phyloP scores from a whole-genome alignment of 2,797 vertebrate genomes.

The Melanotaenia trifasciata region DNA sequence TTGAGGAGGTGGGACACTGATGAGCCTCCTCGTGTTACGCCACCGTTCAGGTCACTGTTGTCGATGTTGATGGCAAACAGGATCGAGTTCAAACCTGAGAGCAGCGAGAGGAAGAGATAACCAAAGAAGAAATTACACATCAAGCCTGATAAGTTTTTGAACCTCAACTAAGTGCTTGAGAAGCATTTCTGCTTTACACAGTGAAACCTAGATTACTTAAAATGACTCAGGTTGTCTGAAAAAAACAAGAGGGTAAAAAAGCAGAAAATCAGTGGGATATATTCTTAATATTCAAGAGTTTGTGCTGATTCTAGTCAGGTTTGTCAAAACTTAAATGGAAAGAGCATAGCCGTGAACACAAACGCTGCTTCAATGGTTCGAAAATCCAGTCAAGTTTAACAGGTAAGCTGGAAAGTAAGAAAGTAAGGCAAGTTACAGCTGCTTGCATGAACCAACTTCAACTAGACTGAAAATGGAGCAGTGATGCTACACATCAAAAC shows the following conservation, averaged over 20 bases:
- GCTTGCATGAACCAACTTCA: conserved; percentile 9
- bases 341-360: conserved; percentile 26
- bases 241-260: background rate
- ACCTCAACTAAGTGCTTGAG: conserved; percentile 27
- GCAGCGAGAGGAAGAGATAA: conserved; percentile 1
- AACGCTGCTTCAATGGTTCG: conserved; percentile 12
- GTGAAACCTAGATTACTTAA: background rate
- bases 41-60: conserved; percentile 95
- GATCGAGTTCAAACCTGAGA: conserved; percentile 95
- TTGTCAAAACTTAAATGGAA: conserved; percentile 52
- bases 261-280: conserved; percentile 42
- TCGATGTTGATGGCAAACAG: conserved; percentile 98
- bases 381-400: conserved; percentile 10
- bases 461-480: conserved; percentile 4
- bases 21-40: conserved; percentile 80
- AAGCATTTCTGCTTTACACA: conserved; percentile 6
- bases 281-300: conserved; percentile 54
- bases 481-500: background rate
- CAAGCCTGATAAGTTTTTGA: conserved; percentile 13
- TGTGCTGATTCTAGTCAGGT: conserved; percentile 22
- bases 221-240: background rate
- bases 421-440: background rate
- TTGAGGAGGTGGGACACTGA: conserved; percentile 92
- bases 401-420: conserved; percentile 34
- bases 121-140: background rate